A percentile compares a stretch with the other conserved stretches of the same genome.
Conservation (phyloP, 2,113 vertebrate genomes). For the Rynchops niger region DNA sequence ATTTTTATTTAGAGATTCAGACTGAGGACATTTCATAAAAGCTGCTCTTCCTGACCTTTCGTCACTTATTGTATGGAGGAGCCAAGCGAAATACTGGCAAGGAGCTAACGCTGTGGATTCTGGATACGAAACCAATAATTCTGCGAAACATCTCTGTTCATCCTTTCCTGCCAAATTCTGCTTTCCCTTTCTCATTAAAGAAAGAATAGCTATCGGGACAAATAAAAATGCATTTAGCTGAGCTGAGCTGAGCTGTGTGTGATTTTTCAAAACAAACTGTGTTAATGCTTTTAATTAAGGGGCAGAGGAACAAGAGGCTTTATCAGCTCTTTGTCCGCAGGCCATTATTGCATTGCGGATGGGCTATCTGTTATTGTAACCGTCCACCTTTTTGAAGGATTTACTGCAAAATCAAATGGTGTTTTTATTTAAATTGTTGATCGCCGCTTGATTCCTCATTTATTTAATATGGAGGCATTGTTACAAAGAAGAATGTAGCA, state of each 20-base stretch:
- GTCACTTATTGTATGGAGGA: constrained; percentile 22
- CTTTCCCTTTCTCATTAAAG: constrained; percentile 13
- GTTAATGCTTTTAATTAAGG: constrained; percentile 66
- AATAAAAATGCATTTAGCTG: constrained; percentile 32
- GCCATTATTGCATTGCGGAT: constrained; percentile 27
- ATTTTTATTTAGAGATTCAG: constrained; percentile 57
- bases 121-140: background rate
- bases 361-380: constrained; percentile 41
- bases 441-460: background rate
- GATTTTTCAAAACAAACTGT: constrained; percentile 50
- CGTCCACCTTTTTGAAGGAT: constrained; percentile 48
- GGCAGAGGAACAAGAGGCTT: constrained; percentile 47
- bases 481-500: constrained; percentile 4
- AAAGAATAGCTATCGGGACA: background rate
- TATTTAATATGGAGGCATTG: constrained; percentile 11
- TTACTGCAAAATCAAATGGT: constrained; percentile 38
- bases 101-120: background rate
- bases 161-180: constrained; percentile 15
- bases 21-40: constrained; percentile 51
- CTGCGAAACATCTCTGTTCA: background rate
- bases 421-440: constrained; percentile 28
- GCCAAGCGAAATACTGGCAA: background rate
- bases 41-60: constrained; percentile 29
- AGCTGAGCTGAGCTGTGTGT: background rate
- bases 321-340: constrained; percentile 52